phyloP scores from a whole-genome alignment of 2,797 vertebrate species.

The Oreonectes daqikongensis region DNA sequence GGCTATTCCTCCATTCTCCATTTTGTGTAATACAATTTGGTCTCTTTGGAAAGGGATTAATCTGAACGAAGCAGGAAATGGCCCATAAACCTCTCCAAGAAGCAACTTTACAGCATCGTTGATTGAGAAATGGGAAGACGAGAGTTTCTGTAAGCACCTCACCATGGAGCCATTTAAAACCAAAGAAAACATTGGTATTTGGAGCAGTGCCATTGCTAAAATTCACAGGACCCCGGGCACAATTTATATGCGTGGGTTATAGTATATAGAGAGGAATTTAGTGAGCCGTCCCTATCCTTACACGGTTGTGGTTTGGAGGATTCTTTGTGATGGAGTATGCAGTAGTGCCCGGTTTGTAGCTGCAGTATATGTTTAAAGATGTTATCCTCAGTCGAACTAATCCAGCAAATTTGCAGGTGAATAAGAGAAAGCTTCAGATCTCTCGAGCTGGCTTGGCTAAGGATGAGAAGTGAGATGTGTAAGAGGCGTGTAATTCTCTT shows the following conservation, averaged over 20 bases:
- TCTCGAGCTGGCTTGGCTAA: constrained; percentile 12
- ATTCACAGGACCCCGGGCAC: neutral
- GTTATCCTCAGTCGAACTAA: constrained; percentile 12
- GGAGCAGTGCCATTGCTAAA: neutral
- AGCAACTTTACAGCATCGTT: neutral
- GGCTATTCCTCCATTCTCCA: neutral
- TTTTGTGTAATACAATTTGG: neutral
- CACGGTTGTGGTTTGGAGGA: too few relatives aligned
- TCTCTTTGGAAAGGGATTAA: neutral
- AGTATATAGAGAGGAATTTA: neutral
- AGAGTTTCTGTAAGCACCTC: neutral
- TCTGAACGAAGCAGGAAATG: neutral
- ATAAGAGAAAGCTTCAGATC: neutral
- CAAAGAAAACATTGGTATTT: neutral
- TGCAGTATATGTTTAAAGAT: constrained; percentile 1
- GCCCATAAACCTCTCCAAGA: constrained; percentile 7
- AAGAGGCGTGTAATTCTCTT: constrained; percentile 16
- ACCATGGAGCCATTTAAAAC: constrained; percentile 8
- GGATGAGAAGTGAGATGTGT: constrained; percentile 19
- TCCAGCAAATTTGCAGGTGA: constrained; percentile 6
- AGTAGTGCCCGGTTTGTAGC: too few relatives aligned
- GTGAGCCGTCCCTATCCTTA: too few relatives aligned
- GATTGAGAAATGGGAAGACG: neutral
- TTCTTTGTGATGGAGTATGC: too few relatives aligned
- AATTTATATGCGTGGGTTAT: neutral